These are phyloP conservation scores for Pseudomyrmex pallidus DNA, from an alignment of 1,140 invertebrate genomes.

Conservation along the genomic window DNA sequence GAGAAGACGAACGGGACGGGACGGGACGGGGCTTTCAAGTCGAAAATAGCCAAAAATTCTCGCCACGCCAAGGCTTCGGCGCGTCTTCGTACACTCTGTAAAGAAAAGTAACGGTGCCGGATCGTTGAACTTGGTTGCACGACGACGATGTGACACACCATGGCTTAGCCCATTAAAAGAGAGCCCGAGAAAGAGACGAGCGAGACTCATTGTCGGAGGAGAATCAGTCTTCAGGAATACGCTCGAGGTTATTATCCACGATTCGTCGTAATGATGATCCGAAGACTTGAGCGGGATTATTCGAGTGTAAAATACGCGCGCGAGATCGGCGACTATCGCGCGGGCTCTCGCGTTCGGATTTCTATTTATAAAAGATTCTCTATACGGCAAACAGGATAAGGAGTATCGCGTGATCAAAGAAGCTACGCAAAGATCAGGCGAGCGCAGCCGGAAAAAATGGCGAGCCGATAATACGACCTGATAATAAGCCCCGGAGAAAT, in stretches of 20 bases:
- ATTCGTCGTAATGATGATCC: conserved; percentile 52
- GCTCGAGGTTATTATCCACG: conserved; percentile 10
- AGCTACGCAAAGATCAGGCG: conserved; percentile 20
- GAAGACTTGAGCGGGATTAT: conserved; percentile 65
- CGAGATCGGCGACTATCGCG: conserved; percentile 51
- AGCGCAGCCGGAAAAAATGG: neutral
- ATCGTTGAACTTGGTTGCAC: conserved; percentile 73
- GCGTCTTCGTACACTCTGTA: conserved; percentile 43
- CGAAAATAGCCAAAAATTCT: conserved; percentile 80
- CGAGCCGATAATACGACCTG: too few species aligned
- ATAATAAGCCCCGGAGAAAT: too few species aligned
- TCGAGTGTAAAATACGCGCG: conserved; percentile 54
- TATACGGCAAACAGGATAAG: conserved; percentile 16
- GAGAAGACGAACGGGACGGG: conserved; percentile 12
- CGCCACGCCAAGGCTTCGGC: neutral
- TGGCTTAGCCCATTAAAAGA: conserved; percentile 54
- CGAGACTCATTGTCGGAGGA: conserved; percentile 66
- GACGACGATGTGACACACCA: conserved; percentile 57
- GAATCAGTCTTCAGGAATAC: conserved; percentile 29
- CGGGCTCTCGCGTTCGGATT: neutral
- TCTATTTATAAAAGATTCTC: conserved; percentile 33
- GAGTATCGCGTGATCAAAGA: conserved; percentile 52
- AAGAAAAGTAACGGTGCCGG: conserved; percentile 74
- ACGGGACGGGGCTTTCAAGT: conserved; percentile 73
- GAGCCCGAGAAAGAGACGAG: conserved; percentile 13